Conservation (phyloP, 2,797 vertebrate species). For the Momotus momota region DNA sequence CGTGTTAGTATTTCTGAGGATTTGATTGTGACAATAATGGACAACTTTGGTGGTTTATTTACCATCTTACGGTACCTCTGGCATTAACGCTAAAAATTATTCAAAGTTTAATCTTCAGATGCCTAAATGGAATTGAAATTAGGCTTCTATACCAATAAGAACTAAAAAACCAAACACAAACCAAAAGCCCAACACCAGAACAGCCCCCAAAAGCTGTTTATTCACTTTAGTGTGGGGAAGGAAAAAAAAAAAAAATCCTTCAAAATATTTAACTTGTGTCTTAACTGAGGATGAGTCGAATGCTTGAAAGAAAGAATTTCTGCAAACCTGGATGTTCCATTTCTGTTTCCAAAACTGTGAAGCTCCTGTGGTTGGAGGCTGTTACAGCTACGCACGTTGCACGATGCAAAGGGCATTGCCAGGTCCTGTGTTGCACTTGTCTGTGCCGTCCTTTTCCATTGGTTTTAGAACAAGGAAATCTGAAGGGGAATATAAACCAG, state of each 20-base stretch:
- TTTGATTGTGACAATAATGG: background rate
- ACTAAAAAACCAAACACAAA: background rate
- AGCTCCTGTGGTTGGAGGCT: background rate
- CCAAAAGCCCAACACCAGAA: no score
- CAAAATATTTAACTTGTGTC: background rate
- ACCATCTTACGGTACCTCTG: background rate
- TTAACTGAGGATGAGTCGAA: background rate
- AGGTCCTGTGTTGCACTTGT: background rate
- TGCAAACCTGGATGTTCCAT: background rate
- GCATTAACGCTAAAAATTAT: background rate
- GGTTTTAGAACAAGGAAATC: background rate
- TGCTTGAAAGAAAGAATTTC: background rate
- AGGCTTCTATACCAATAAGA: background rate
- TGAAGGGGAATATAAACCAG: background rate
- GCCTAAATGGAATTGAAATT: background rate
- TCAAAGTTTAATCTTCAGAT: background rate
- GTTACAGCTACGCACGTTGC: fast-evolving
- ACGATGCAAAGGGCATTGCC: background rate
- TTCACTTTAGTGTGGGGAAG: background rate
- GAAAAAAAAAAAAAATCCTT: background rate
- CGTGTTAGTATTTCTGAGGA: background rate
- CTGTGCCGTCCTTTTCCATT: background rate
- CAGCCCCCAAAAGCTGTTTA: background rate
- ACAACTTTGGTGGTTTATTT: background rate
- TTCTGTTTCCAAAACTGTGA: background rate